Evolutionary conservation across 2,888 invertebrate genomes (phyloP), one percentile per base, ranked within the genome.

Genomic region (Eueremaeus valkanovi): DNA sequence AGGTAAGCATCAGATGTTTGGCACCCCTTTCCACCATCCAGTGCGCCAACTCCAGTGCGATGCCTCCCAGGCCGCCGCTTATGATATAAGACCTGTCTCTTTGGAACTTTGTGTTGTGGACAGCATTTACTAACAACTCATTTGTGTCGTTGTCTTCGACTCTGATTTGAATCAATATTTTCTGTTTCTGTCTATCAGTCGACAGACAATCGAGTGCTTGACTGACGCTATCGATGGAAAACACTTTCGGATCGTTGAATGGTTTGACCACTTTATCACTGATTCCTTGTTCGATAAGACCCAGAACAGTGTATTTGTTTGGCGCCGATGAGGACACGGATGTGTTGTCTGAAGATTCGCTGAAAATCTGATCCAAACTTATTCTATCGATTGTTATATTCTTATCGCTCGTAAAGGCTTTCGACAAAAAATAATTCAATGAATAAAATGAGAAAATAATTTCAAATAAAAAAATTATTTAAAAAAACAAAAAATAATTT

Each of bases 21-120:
- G 95, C 96, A 21, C 98, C 98, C 77, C 96, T 89, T 72, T 85
- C 85, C 74, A 93, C 88, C 83, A 99, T 85, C 95, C 95, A 96
- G 80, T 92, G 88, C 58, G 91, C 90, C 79, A 99, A 85, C 85
- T 99, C 98, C 78, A 98, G 86, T 31, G 98, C 98, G 85, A 99
- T 97, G 3, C 98, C 98, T 79, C 98, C 98, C 68, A 98, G 87
- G 73, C 97, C 96, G 76, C 92, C 83, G 85, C 85, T 83, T 76
- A 87, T 84, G 51, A 87, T 81, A 81, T 86, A 87, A 9, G 83
- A 81, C 77, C 84, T 85, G 33, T 83, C 45, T 3, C 16, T 16
- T 45, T 11, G 18, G 18, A 45, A 45, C 45, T 45, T 6, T 45
- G 45, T 45, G 86, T 84, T 0, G 95, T 81, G 78, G 95, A 86